Evolutionary conservation across 2,113 vertebrate species (phyloP).

Genomic region (Silurus glanis): DNA sequence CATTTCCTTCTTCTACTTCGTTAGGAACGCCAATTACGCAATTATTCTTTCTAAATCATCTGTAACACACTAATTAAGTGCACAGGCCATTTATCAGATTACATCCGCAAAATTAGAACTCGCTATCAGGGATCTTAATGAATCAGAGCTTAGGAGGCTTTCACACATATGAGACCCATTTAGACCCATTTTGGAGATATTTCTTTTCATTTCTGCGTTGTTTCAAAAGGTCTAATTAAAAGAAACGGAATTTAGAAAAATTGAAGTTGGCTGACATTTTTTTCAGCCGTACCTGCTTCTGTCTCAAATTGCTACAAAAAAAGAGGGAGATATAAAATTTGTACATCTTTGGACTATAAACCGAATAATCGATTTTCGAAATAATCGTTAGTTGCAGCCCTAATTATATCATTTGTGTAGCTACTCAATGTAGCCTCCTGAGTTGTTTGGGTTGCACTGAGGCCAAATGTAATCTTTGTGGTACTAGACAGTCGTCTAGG

Average conservation of each 20-base stretch:
- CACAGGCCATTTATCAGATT: conserved; percentile 12
- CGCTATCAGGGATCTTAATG: neutral
- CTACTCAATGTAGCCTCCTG: neutral
- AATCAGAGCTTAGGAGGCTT: conserved; percentile 5
- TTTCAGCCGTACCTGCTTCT: too few species aligned
- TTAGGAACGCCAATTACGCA: neutral
- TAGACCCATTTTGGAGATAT: neutral
- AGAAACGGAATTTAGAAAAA: neutral
- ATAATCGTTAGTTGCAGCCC: too few species aligned
- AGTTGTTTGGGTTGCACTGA: neutral
- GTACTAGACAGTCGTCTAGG: conserved; percentile 12
- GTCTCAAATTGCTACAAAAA: too few species aligned
- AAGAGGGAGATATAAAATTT: too few species aligned
- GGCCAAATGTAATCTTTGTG: conserved; percentile 4
- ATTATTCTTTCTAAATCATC: neutral
- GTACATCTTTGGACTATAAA: too few species aligned
- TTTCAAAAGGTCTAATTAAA: neutral
- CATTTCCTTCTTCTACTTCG: neutral
- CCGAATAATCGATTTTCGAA: too few species aligned
- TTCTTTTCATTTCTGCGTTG: neutral
- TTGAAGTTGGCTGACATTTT: neutral
- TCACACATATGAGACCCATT: neutral
- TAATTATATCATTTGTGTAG: neutral
- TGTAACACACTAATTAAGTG: neutral
- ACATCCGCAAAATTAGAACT: neutral